Evolutionary conservation across 2,888 invertebrate genomes (phyloP), one percentile per base, ranked within the genome.

Genomic region (Meiosimyza decipiens): DNA sequence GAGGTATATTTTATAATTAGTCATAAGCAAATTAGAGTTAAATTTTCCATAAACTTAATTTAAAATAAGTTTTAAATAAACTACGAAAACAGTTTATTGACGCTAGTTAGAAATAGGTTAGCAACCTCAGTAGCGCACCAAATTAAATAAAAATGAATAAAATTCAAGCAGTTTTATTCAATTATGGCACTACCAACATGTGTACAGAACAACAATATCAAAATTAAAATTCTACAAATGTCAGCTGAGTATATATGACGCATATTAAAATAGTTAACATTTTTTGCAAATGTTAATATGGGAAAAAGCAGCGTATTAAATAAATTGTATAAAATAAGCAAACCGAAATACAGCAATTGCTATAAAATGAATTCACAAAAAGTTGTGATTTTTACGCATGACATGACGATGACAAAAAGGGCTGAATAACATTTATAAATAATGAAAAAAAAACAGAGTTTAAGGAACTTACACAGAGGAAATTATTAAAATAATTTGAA

Each of bases 331-430:
- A 50, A 49, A 12, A 64, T 11, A 49, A 50, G 11, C 47, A 63
- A 63, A 47, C 3, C 16, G 16, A 54, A 40, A 54, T 22, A 55
- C 33, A 55, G 22, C 33, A 51, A 64, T 9, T 13, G n/a, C 33
- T 22, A 40, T 57, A 57, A 55, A 16, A 40, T 40, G 40, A 28
- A 59, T 5, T 2, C 33, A 28, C 33, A 16, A 16, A n/a, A 68
- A 68, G 22, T 57, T 57, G 13, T 59, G 68, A 68, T 60, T 40
- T 69, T 51, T 52, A 69, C 69, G 69, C 69, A 51, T 69, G 69
- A 69, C 60, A 60, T 60, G 63, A 22, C 62, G 63, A 70, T 52
- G 62, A 70, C 70, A 70, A 70, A 62, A 70, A 40, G 13, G 51
- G 16, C 16, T 5, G 60, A 62, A 40, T 69, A 69, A 69, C 28